Evolutionary conservation across 2,113 vertebrate genomes (phyloP), one percentile per base, ranked within the genome.

Genomic region (Neomonachus schauinslandi): DNA sequence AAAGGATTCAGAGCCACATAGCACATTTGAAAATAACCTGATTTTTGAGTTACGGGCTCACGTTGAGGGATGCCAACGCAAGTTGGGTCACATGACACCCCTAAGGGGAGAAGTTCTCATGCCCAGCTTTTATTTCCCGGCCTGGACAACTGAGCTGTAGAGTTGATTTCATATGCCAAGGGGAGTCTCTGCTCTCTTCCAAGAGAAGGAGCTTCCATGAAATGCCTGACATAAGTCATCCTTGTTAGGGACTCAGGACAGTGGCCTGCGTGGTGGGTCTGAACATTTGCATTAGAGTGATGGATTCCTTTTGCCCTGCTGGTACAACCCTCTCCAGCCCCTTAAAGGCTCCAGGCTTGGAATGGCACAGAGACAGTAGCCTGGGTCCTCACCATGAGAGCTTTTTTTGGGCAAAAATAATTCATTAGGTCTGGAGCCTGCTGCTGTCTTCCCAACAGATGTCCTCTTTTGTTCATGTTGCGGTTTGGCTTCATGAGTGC

Each of bases 381-480:
- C 94, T 93, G 89, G 19, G 55, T 55, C 39, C 87, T 97, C 84
- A 92, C 61, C 80, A 87, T 18, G 92, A 90, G 74, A 96, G 90
- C 49, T 95, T 94, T 97, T 97, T 49, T 4, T 65, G 96, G 92
- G 71, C 92, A 18, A 61, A 90, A 69, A 67, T 95, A 93, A 98
- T 92, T 97, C 96, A 98, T 97, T 95, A 96, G 71, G 46, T 83
- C 74, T 81, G 69, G 81, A 82, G 53, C 93, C 86, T 87, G 82
- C 87, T 87, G 46, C 95, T 96, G 13, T 88, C 91, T 95, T 76
- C 93, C 74, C 90, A 95, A 92, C 94, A 96, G 88, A 95, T 91
- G 65, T 93, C 95, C 76, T 96, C 67, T 97, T 98, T 61, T 89
- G 88, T 95, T 96, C 86, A 91, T 93, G 74, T 94, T 96, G 74